Conservation (phyloP, 2,888 invertebrate genomes). For the Helobdella robusta region DNA sequence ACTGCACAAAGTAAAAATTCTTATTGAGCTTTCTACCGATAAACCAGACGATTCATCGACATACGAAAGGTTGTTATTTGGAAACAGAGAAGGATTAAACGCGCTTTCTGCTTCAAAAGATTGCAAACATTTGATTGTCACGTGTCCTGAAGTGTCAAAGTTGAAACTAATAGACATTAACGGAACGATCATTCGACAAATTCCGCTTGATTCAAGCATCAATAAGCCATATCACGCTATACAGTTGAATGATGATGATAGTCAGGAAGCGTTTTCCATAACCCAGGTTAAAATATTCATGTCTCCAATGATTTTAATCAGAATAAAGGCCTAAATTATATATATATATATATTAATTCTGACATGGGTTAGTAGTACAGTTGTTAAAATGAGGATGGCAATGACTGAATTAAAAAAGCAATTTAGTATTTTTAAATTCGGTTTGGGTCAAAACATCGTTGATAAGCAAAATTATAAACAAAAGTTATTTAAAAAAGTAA, state of each 20-base stretch:
- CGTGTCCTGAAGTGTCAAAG: constrained; percentile 9
- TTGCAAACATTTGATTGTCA: constrained; percentile 14
- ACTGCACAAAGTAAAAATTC: constrained; percentile 3
- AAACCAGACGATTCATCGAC: not conserved
- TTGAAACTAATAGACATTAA: constrained; percentile 9
- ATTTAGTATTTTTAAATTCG: too few relatives aligned
- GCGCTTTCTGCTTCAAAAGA: constrained; percentile 13
- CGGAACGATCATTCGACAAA: constrained; percentile 10
- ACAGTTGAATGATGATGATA: constrained; percentile 21
- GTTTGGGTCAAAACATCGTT: too few relatives aligned
- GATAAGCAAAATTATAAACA: too few relatives aligned
- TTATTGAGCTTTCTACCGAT: not conserved
- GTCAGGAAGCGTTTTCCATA: not conserved
- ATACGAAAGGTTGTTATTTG: constrained; percentile 7
- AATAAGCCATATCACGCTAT: constrained; percentile 18
- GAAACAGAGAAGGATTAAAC: constrained; percentile 14
- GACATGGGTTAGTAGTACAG: too few relatives aligned
- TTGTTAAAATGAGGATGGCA: too few relatives aligned
- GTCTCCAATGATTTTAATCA: too few relatives aligned
- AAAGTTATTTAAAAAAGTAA: too few relatives aligned
- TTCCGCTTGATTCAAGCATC: constrained; percentile 11
- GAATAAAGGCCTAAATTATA: too few relatives aligned
- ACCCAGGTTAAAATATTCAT: constrained; percentile 7
- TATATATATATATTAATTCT: too few relatives aligned
- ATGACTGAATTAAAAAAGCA: too few relatives aligned